These are phyloP conservation scores for Yponomeuta evonymella DNA, from an alignment of 2,888 invertebrate species.

Conservation along the genomic window DNA sequence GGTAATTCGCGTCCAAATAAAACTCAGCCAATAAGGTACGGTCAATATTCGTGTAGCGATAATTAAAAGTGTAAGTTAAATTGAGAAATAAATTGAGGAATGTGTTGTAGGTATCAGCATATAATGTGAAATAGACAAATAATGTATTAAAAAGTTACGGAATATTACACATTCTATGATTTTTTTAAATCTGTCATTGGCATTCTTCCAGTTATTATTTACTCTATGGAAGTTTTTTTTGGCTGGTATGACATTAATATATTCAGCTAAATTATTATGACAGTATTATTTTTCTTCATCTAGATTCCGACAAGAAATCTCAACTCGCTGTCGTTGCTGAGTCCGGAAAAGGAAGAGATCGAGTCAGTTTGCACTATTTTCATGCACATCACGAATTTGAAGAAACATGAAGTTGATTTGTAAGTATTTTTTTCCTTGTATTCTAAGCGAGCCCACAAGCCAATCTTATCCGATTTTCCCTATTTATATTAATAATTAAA, in stretches of 20 bases:
- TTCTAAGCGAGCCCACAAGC: conserved; percentile 37
- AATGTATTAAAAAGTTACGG: too few relatives aligned
- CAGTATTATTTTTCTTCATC: conserved; percentile 22
- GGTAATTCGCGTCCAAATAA: too few relatives aligned
- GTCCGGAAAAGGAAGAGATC: conserved; percentile 44
- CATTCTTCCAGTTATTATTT: too few relatives aligned
- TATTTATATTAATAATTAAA: neutral
- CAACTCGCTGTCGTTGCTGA: conserved; percentile 40
- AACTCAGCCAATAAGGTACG: too few relatives aligned
- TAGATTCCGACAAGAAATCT: conserved; percentile 46
- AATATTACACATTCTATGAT: too few relatives aligned
- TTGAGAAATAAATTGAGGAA: too few relatives aligned
- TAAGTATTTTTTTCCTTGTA: conserved; percentile 32
- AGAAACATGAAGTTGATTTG: conserved; percentile 46
- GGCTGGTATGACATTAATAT: neutral
- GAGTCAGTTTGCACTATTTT: conserved; percentile 46
- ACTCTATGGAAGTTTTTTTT: too few relatives aligned
- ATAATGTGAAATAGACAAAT: too few relatives aligned
- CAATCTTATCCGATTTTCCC: neutral
- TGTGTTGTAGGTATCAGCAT: too few relatives aligned
- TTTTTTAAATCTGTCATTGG: too few relatives aligned
- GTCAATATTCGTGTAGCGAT: too few relatives aligned
- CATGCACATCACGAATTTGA: conserved; percentile 47
- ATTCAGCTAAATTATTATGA: neutral
- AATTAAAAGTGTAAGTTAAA: too few relatives aligned